phyloP scores from a whole-genome alignment of 2,888 invertebrate genomes.

The Ecliptopera silaceata region DNA sequence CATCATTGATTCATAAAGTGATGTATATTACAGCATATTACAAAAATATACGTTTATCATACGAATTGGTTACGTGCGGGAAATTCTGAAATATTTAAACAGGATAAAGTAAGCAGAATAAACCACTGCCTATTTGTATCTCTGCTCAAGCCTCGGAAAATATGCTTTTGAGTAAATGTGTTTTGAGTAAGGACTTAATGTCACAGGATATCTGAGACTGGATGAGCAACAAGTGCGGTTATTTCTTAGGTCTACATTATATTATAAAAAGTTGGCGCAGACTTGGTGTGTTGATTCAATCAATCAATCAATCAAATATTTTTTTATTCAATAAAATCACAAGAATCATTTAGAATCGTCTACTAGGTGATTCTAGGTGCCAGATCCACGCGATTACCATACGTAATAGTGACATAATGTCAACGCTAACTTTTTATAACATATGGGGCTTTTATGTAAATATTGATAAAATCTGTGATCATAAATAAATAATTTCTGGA shows the following conservation, averaged over 20 bases:
- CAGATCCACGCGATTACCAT: too few relatives aligned
- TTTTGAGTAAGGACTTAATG: slow-evolving; percentile 6
- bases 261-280: too few relatives aligned
- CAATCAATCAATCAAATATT: too few relatives aligned
- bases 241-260: background rate
- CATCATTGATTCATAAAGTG: slow-evolving; percentile 8
- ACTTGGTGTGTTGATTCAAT: too few relatives aligned
- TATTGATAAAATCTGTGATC: too few relatives aligned
- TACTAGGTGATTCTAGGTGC: too few relatives aligned
- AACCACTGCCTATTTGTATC: slow-evolving; percentile 21
- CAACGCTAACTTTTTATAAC: too few relatives aligned
- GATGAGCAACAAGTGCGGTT: slow-evolving; percentile 20
- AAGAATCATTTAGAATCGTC: too few relatives aligned
- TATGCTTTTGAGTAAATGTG: slow-evolving; percentile 13
- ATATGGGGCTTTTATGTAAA: background rate
- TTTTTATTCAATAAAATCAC: too few relatives aligned
- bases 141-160: slow-evolving; percentile 12
- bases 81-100: slow-evolving; percentile 31
- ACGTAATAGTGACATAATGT: too few relatives aligned
- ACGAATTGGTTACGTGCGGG: slow-evolving; percentile 33
- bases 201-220: slow-evolving; percentile 9
- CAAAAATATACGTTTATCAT: slow-evolving; percentile 30
- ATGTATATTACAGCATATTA: slow-evolving; percentile 21
- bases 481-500: too few relatives aligned
- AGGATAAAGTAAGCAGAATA: slow-evolving; percentile 24